Base-by-base conservation (phyloP, 1,140 invertebrate species). In the Magallana ariakensis region DNA sequence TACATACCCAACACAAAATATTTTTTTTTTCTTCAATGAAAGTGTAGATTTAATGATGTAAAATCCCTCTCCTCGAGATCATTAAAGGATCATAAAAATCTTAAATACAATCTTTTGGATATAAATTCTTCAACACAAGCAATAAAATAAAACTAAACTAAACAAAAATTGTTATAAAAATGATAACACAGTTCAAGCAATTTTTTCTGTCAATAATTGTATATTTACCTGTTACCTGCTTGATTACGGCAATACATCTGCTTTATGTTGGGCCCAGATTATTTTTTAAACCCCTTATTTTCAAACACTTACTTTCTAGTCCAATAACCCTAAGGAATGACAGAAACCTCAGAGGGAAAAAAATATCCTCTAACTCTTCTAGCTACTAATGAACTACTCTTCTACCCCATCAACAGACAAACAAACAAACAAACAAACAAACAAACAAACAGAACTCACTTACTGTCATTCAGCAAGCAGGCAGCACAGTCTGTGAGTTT, bases 151-250 rank as follows among this genome's bases (percentile, higher is more conserved):
- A 46, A 46, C 33, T 46, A 46, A 46, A 46, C 33, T 46, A 46
- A 46, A 46, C 33, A 46, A 46, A 46, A 46, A 46, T 46, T 46
- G 33, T 46, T 46, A 46, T 46, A 46, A 46, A 46, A 46, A 46
- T 46, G 33, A 46, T 46, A 46, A 46, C 33, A 46, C 33, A 46
- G 2, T 46, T 46, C 33, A 46, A 46, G 33, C 33, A 46, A 4
- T 46, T 46, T 46, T 46, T 46, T 46, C 3, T 5, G 33, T 46
- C 33, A 33, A 33, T 75, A 75, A 26, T 75, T 75, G 13, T 19
- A 6, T 70, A 70, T 70, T 70, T 70, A 70, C 62, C 66, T 26
- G 19, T 75, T 75, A 75, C 66, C 66, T 13, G 66, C 22, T 75
- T 75, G 10, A 75, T 26, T 70, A 70, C 62, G 26, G 33, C 33